Percentiles rank a stretch among this genome's conserved stretches.
phyloP scores from a whole-genome alignment of 2,888 invertebrate species.

The Protula sp. region DNA sequence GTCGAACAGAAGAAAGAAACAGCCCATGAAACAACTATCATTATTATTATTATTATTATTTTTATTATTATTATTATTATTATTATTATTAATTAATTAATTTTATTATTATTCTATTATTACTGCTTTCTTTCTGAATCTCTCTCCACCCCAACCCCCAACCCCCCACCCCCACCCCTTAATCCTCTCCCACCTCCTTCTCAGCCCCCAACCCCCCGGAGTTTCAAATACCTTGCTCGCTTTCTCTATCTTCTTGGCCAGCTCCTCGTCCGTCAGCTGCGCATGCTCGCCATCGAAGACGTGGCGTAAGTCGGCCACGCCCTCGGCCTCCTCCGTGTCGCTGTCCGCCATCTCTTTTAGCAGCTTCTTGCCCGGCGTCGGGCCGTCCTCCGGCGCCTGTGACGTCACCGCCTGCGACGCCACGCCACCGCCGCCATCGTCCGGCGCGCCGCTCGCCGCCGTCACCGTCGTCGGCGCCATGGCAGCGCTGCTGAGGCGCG shows the following conservation, averaged over 20 bases:
- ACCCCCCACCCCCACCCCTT: too few relatives aligned
- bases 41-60: too few relatives aligned
- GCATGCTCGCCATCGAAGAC: neutral
- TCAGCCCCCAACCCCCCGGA: too few relatives aligned
- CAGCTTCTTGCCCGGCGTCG: constrained; percentile 6
- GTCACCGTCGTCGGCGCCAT: constrained; percentile 23
- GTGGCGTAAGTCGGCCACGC: constrained; percentile 27
- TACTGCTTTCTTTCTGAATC: too few relatives aligned
- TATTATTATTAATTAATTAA: too few relatives aligned
- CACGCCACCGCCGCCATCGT: constrained; percentile 5
- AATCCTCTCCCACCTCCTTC: too few relatives aligned
- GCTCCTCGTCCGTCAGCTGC: constrained; percentile 57
- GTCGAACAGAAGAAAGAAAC: constrained; percentile 29
- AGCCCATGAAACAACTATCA: too few relatives aligned
- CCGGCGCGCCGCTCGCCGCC: too few relatives aligned
- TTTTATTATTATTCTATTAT: too few relatives aligned
- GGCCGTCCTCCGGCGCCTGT: constrained; percentile 54
- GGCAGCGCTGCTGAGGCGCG: constrained; percentile 16
- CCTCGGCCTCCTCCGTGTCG: constrained; percentile 39
- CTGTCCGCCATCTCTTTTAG: constrained; percentile 28
- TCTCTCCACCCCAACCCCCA: too few relatives aligned
- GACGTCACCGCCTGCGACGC: constrained; percentile 77
- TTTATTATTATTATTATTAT: too few relatives aligned
- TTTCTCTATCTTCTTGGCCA: constrained; percentile 81
- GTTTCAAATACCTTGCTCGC: constrained; percentile 50